Base-by-base conservation (phyloP, 1,140 invertebrate genomes). In the Cataglyphis hispanica region DNA sequence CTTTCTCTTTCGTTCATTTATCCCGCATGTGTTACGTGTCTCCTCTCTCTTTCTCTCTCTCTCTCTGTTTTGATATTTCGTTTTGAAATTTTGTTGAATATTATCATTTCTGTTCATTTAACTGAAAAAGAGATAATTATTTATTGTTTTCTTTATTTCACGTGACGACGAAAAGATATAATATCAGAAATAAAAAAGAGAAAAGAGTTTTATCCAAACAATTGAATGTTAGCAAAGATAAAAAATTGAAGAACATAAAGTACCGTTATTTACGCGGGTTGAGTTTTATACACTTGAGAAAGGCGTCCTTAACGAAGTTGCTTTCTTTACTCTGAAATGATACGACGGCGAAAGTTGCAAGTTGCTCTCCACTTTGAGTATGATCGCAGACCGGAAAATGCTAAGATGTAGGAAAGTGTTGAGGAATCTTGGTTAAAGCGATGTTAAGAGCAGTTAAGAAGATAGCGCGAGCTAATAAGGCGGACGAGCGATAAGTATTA, bases 401-500 rank as follows among this genome's bases (percentile, higher is more conserved):
- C 27, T 34, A 46, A 56, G 31, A 27, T 74, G 67, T 19, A 74
- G 37, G n/a, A 83, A 83, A 83, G 37, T 60, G 78, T 83, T 74
- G 27, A 83, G 53, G 67, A 83, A 83, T 83, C 78, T 83, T 37
- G 53, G 67, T 60, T 83, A 60, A 83, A 74, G 53, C 56, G 56
- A 40, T 74, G 78, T 74, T 83, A 83, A 83, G 67, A 83, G 53
- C 53, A 83, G 78, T 74, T 83, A 83, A 74, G 78, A 77, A 84
- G 72, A 84, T 77, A 84, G 72, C 43, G 70, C 75, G 16, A 80
- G 50, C 63, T 77, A 85, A 85, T 85, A 78, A 85, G 81, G 84
- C 40, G 61, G 75, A 85, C 63, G 75, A 85, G 74, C 74, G 84
- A 85, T 85, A 84, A 84, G 86, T 88, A 50, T 50, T 50, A 50